Conservation (phyloP, 2,113 vertebrate genomes). For the Pelecanoides urinatrix region DNA sequence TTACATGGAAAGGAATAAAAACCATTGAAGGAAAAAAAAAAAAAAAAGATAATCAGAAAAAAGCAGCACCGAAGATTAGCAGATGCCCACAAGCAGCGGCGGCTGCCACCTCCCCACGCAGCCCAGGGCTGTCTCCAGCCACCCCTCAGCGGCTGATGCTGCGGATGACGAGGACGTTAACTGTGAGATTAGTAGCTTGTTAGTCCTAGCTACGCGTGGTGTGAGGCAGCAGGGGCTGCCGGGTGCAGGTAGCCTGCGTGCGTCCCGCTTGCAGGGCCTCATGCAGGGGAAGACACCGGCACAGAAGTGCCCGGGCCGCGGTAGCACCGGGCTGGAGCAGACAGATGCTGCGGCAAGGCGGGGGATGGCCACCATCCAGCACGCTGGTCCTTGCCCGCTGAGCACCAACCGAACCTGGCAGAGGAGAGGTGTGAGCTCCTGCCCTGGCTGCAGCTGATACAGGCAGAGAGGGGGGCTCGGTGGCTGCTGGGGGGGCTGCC, state of each 20-base stretch:
- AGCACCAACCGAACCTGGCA: not conserved
- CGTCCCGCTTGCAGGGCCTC: fast-evolving
- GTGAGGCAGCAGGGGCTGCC: not conserved
- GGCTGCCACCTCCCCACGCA: not conserved
- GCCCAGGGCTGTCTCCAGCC: not conserved
- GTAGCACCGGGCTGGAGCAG: not conserved
- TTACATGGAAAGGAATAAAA: not conserved
- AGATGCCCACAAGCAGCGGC: not conserved
- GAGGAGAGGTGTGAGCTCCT: not conserved
- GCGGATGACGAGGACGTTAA: not conserved
- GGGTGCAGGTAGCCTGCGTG: no score
- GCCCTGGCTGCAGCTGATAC: not conserved
- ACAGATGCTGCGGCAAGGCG: not conserved
- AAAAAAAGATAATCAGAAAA: not conserved
- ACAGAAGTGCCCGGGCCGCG: not conserved
- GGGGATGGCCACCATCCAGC: not conserved
- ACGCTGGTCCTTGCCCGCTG: not conserved
- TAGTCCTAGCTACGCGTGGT: not conserved
- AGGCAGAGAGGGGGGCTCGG: not conserved
- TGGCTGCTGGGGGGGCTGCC: not conserved
- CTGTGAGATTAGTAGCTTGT: not conserved
- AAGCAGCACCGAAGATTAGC: not conserved
- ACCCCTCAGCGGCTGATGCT: not conserved
- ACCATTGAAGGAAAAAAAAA: not conserved
- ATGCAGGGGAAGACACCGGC: fast-evolving